Evolutionary conservation across 2,888 invertebrate genomes (phyloP), one percentile per base, ranked within the genome.

Genomic region (Synanthedon vespiformis): DNA sequence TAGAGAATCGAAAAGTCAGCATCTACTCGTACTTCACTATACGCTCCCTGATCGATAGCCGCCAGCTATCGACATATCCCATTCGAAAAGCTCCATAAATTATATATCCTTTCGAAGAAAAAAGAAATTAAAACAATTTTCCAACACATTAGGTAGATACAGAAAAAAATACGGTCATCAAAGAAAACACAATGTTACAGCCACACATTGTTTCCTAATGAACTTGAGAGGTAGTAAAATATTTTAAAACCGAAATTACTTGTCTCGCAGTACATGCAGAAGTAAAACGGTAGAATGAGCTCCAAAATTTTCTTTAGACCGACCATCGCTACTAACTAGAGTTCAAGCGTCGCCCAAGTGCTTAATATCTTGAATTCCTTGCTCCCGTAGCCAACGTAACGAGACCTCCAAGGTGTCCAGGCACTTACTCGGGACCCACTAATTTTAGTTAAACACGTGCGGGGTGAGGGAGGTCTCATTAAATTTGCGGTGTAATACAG

Each of bases 291-390:
- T 49, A 53, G 50, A 56, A 52, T 52, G 49, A 49, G 52, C 52
- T 49, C 69, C 67, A 62, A 77, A 79, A 80, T 74, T 74, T 78
- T 77, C 76, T 77, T 74, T 68, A 65, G 65, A 67, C 66, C 69
- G 70, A 64, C 72, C 72, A 70, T 71, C 72, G 73, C 70, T 69
- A 75, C 77, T 80, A 81, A 83, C 81, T 76, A 79, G 80, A 74
- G 72, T 70, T 72, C 68, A 74, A 79, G 70, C 67, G 71, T 65
- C 67, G 67, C 66, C 69, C 73, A 65, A 74, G 73, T 75, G 74
- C 76, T 80, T 85, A 83, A 84, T 84, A 82, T 80, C 82, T 76
- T 69, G 69, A 74, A 86, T 85, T 81, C 82, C 82, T 77, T 60
- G 60, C 62, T 61, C 57, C 64, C 61, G 60, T 63, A 60, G 57